Conservation (phyloP, 2,797 vertebrate species). For the Enteromius viviparus region DNA sequence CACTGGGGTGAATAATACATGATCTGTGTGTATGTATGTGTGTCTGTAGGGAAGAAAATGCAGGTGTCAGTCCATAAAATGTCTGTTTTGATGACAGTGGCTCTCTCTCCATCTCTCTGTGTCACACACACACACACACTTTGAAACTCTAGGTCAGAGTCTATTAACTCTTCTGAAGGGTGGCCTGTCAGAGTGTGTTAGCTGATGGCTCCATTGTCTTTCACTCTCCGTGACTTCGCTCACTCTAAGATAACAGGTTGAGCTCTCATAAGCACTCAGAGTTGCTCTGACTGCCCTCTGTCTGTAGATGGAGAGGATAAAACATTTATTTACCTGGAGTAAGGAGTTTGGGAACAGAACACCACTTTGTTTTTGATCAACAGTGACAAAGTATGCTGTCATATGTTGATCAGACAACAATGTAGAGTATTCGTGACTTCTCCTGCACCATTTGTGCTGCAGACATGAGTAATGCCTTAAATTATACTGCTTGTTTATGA, state of each 20-base stretch:
- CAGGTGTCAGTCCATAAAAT: constrained; percentile 71
- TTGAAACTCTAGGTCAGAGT: constrained; percentile 50
- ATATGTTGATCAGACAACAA: constrained; percentile 2
- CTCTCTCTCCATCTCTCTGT: constrained; percentile 17
- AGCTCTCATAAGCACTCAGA: constrained; percentile 48
- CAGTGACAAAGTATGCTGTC: constrained; percentile 5
- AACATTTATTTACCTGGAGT: constrained; percentile 50
- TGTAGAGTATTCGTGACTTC: not conserved
- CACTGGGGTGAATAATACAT: constrained; percentile 79
- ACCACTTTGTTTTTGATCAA: constrained; percentile 5
- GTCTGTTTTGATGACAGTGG: constrained; percentile 63
- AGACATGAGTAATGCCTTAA: not conserved
- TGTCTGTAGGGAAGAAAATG: constrained; percentile 48
- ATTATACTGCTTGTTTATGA: not conserved
- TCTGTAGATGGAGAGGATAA: constrained; percentile 47
- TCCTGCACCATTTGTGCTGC: not conserved
- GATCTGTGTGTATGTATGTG: constrained; percentile 61
- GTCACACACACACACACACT: constrained; percentile 8
- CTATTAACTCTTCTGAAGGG: constrained; percentile 51
- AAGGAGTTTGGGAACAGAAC: not conserved
- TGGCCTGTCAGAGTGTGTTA: constrained; percentile 55
- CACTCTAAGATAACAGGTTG: constrained; percentile 42
- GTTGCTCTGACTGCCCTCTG: constrained; percentile 52
- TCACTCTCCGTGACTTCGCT: constrained; percentile 52
- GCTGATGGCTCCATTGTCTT: constrained; percentile 51